These are phyloP conservation scores for Halocynthia roretzi DNA, from an alignment of 23 tunicate species.

Conservation along the genomic window DNA sequence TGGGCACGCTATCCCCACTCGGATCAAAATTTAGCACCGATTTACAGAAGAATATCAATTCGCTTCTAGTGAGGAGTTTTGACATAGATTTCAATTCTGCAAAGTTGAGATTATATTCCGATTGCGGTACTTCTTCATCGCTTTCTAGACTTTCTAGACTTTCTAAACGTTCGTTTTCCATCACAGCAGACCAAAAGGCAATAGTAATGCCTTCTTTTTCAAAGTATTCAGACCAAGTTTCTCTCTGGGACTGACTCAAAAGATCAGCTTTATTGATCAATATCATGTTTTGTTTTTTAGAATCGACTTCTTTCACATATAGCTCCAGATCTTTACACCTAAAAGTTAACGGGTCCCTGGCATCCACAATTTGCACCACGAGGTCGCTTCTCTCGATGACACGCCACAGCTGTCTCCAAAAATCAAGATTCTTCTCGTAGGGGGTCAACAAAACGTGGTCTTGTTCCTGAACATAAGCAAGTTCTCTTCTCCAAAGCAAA, in stretches of 20 bases:
- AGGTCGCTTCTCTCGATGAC: conserved; percentile 95
- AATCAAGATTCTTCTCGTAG: conserved; percentile 93
- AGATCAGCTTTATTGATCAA: conserved; percentile 95
- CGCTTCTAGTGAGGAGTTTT: conserved; percentile 24
- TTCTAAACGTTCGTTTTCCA: conserved; percentile 63
- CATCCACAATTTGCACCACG: conserved; percentile 94
- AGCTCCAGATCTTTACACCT: conserved; percentile 76
- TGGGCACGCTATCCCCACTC: conserved; percentile 3
- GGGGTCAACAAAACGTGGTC: conserved; percentile 62
- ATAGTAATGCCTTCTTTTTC: conserved; percentile 41
- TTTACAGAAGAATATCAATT: conserved; percentile 61
- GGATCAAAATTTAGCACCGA: conserved; percentile 5
- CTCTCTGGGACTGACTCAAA: conserved; percentile 61
- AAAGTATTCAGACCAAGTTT: conserved; percentile 69
- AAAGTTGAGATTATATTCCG: neutral
- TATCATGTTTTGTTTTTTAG: conserved; percentile 59
- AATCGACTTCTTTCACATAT: conserved; percentile 65
- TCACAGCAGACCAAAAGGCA: conserved; percentile 86
- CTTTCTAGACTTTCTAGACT: no score
- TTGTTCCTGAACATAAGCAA: conserved; percentile 70
- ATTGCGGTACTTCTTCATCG: neutral
- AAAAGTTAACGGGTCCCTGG: conserved; percentile 79
- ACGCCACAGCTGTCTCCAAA: conserved; percentile 98
- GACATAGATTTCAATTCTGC: neutral
- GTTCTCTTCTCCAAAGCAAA: conserved; percentile 78